Evolutionary conservation across 2,888 invertebrate species (phyloP).

Genomic region (Synergus itoensis): DNA sequence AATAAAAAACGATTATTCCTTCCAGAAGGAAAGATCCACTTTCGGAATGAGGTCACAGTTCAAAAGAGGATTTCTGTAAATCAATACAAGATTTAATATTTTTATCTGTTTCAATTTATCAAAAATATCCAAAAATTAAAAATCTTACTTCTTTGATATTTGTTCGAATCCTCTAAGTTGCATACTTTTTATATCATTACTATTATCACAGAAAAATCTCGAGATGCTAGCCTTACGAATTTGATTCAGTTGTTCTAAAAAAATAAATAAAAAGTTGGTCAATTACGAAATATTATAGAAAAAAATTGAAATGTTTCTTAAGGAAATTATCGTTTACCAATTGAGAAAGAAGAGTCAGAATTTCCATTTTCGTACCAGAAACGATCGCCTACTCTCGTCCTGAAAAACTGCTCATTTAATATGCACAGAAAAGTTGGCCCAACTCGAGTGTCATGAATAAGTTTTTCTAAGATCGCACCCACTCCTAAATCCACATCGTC

Average conservation of each 20-base stretch:
- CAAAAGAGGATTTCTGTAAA: constrained; percentile 83
- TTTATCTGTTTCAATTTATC: background rate
- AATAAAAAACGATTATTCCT: constrained; percentile 64
- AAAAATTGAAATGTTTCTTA: background rate
- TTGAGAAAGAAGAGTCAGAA: constrained; percentile 82
- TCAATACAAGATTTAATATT: constrained; percentile 28
- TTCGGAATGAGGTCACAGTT: constrained; percentile 78
- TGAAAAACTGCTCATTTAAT: constrained; percentile 91
- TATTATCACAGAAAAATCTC: constrained; percentile 89
- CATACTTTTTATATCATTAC: constrained; percentile 78
- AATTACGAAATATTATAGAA: background rate
- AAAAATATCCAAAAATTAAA: constrained; percentile 47
- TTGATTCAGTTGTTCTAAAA: constrained; percentile 84
- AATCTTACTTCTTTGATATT: constrained; percentile 81
- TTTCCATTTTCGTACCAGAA: constrained; percentile 90
- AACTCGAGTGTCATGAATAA: constrained; percentile 87
- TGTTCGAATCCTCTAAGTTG: constrained; percentile 79
- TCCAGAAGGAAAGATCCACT: constrained; percentile 82
- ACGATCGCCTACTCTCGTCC: constrained; percentile 91
- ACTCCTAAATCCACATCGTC: constrained; percentile 80
- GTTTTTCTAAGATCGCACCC: constrained; percentile 79
- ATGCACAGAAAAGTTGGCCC: constrained; percentile 95
- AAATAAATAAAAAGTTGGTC: background rate
- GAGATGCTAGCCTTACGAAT: constrained; percentile 89
- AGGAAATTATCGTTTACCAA: constrained; percentile 77